These are phyloP conservation scores for Agrochola macilenta DNA, from an alignment of 2,888 invertebrate genomes.

Conservation along the genomic window DNA sequence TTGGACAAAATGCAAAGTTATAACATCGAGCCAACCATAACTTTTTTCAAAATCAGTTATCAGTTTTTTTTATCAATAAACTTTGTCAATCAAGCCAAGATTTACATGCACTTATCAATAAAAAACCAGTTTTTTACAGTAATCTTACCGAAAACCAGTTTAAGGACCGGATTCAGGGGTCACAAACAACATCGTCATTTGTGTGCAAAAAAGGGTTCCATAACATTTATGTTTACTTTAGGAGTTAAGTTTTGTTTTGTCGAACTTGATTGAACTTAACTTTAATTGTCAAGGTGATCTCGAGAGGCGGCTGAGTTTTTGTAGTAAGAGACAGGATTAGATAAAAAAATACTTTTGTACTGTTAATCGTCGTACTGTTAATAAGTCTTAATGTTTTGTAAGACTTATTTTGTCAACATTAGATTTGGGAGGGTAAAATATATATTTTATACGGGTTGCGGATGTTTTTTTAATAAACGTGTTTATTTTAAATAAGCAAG, in stretches of 20 bases:
- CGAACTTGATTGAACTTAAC: conserved; percentile 40
- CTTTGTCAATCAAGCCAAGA: background rate
- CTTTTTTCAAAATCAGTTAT: background rate
- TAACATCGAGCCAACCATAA: no score
- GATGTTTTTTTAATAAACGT: no score
- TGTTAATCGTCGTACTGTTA: no score
- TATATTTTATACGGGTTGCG: no score
- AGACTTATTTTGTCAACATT: no score
- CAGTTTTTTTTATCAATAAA: conserved; percentile 7
- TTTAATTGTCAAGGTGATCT: conserved; percentile 44
- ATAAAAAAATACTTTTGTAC: no score
- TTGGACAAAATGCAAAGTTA: no score
- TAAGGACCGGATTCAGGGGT: conserved; percentile 4
- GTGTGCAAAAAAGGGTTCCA: conserved; percentile 35
- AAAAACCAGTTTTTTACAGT: conserved; percentile 29
- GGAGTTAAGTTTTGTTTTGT: conserved; percentile 17
- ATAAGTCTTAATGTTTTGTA: no score
- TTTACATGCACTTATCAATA: conserved; percentile 9
- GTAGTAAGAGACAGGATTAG: background rate
- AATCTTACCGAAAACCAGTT: conserved; percentile 31
- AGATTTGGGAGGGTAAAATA: no score
- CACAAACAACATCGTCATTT: background rate
- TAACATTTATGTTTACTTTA: conserved; percentile 29
- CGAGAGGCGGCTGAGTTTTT: background rate
- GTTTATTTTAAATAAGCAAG: no score